These are phyloP conservation scores for Pseudocheirus occidentalis DNA, from an alignment of 2,797 vertebrate genomes.

Conservation along the genomic window DNA sequence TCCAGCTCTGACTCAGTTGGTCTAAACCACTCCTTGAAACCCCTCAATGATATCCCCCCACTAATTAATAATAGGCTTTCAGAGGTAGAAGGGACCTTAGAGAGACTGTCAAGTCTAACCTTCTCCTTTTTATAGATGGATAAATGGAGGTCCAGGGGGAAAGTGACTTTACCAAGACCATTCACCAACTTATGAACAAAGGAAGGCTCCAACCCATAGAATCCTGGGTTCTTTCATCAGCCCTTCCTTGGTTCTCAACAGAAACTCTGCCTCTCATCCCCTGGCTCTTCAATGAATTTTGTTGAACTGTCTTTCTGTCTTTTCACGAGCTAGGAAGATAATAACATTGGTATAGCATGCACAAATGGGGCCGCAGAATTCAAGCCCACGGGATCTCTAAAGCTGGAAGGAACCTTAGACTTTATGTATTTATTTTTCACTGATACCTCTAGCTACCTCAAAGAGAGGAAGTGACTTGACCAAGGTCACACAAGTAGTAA, in stretches of 20 bases:
- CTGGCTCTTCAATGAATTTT: not conserved
- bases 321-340: not conserved
- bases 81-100: not conserved
- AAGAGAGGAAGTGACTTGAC: not conserved
- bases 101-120: not conserved
- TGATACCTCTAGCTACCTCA: not conserved
- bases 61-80: not conserved
- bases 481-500: not conserved
- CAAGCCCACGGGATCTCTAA: conserved; percentile 49
- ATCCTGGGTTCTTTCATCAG: not conserved
- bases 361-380: not conserved
- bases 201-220: not conserved
- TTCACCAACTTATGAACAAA: not conserved
- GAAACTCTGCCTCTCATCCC: not conserved
- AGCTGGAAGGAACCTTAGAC: conserved; percentile 65
- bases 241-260: not conserved
- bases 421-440: not conserved
- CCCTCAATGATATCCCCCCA: not conserved
- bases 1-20: not conserved
- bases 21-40: not conserved
- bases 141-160: not conserved
- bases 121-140: not conserved
- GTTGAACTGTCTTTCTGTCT: not conserved
- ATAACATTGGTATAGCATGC: not conserved
- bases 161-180: not conserved